Conservation (phyloP, 1,140 invertebrate genomes). For the Drosophila yakuba region DNA sequence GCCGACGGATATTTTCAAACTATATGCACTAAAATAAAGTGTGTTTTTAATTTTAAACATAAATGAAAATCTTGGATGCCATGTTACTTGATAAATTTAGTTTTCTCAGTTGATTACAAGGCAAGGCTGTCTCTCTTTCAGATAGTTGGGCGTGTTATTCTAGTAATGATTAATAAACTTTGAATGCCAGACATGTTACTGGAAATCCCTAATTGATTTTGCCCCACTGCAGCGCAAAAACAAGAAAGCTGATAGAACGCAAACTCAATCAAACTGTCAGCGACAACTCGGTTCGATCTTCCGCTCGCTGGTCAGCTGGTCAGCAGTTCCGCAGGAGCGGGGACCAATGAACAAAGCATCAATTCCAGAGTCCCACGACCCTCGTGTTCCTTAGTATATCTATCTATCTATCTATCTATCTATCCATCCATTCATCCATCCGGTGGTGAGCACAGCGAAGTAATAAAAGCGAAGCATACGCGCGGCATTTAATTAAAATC, state of each 20-base stretch:
- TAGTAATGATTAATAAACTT: neutral
- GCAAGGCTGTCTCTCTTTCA: too few relatives aligned
- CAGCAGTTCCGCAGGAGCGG: slow-evolving; percentile 3
- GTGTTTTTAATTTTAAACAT: too few relatives aligned
- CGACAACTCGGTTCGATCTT: slow-evolving; percentile 38
- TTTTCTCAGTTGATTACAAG: too few relatives aligned
- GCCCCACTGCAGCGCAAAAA: neutral
- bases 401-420: neutral
- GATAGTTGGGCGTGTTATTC: neutral
- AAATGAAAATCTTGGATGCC: too few relatives aligned
- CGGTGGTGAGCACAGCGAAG: slow-evolving; percentile 5
- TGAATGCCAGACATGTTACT: neutral
- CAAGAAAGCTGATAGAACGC: slow-evolving; percentile 45
- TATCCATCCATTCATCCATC: neutral
- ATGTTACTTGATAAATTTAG: too few relatives aligned
- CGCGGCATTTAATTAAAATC: slow-evolving; percentile 75
- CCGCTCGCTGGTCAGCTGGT: neutral
- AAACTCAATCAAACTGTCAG: slow-evolving; percentile 57
- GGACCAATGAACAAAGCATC: slow-evolving; percentile 38
- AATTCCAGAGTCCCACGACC: neutral
- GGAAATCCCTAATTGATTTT: slow-evolving; percentile 1
- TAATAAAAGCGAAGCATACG: slow-evolving; percentile 51
- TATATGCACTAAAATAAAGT: too few relatives aligned
- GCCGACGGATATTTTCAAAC: too few relatives aligned
- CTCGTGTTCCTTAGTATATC: neutral